phyloP scores from a whole-genome alignment of 2,888 invertebrate genomes.

The Meghimatium bilineatum region DNA sequence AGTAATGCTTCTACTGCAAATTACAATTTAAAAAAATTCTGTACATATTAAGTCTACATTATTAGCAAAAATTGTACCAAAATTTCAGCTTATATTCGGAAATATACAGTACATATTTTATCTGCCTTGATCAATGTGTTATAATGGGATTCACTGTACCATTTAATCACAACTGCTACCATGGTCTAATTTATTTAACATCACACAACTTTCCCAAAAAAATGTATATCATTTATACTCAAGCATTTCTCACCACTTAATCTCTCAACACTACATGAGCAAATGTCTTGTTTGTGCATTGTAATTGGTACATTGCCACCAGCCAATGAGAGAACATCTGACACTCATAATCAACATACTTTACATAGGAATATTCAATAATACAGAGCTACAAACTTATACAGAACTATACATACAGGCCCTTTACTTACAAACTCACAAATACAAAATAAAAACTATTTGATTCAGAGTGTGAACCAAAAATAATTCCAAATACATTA shows the following conservation, averaged over 20 bases:
- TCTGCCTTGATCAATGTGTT: no score
- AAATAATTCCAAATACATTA: no score
- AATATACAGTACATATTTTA: no score
- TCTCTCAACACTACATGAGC: background rate
- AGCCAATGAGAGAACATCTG: background rate
- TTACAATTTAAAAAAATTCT: no score
- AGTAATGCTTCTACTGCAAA: no score
- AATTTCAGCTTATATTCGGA: no score
- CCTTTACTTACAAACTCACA: constrained; percentile 10
- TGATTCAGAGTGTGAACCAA: no score
- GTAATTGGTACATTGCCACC: constrained; percentile 16
- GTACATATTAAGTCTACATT: no score
- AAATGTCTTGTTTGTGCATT: constrained; percentile 13
- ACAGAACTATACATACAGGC: background rate
- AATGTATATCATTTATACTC: background rate
- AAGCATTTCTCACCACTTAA: no score
- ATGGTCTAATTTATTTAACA: background rate
- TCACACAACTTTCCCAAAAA: background rate
- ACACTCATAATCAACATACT: background rate
- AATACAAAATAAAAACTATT: constrained; percentile 2
- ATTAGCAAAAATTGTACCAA: no score
- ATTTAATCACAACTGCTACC: background rate
- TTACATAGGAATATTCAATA: background rate
- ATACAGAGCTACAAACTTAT: background rate
- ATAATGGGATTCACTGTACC: background rate